Conservation (phyloP, 2,113 vertebrate species). For the Scomber colias region DNA sequence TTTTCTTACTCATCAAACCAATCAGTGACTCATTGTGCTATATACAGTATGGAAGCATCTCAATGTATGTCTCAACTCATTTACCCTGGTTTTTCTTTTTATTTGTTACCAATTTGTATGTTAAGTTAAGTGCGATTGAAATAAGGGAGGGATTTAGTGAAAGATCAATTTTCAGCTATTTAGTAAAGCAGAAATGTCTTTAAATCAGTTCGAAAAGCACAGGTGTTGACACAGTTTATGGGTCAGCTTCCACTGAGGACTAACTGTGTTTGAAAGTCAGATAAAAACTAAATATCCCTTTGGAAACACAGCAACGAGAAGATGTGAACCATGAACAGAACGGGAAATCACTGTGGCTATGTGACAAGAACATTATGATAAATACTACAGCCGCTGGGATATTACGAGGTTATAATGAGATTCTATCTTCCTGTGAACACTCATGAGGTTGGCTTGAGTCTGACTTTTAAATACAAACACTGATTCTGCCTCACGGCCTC, state of each 20-base stretch:
- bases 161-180: too few species aligned
- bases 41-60: too few species aligned
- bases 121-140: too few species aligned
- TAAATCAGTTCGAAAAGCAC: too few species aligned
- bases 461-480: slow-evolving; percentile 53
- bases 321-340: slow-evolving; percentile 4
- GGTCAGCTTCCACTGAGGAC: not conserved
- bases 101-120: too few species aligned
- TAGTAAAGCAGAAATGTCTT: not conserved
- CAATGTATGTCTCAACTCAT: too few species aligned
- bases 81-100: too few species aligned
- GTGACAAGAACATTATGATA: not conserved
- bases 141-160: too few species aligned
- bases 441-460: slow-evolving; percentile 19
- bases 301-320: not conserved
- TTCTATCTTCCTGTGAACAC: slow-evolving; percentile 22
- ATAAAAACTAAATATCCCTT: not conserved
- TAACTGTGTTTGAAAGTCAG: not conserved
- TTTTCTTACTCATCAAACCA: too few species aligned
- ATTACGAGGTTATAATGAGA: slow-evolving; percentile 23
- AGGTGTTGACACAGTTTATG: too few species aligned
- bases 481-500: slow-evolving; percentile 19
- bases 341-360: not conserved
- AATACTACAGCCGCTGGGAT: not conserved
- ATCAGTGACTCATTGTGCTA: too few species aligned